Conservation (phyloP, 2,113 vertebrate species). For the Brienomyrus brachyistius region DNA sequence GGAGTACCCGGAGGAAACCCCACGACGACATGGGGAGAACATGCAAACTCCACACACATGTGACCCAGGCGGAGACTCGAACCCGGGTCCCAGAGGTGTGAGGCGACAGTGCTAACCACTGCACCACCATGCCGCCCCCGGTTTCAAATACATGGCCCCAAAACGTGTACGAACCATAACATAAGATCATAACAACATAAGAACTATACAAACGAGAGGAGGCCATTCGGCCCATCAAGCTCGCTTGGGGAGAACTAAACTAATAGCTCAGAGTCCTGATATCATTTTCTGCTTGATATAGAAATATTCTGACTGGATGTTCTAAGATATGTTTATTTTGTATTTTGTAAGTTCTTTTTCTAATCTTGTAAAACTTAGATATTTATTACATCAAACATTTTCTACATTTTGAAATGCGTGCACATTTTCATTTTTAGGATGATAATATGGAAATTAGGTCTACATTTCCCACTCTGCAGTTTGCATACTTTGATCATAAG, state of each 20-base stretch:
- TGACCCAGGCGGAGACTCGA: no score
- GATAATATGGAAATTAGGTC: not conserved
- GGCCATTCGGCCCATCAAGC: no score
- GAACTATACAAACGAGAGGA: no score
- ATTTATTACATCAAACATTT: not conserved
- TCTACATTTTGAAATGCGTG: not conserved
- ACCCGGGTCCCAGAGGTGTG: no score
- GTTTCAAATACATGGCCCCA: slow-evolving; percentile 4
- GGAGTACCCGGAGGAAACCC: no score
- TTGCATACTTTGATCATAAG: not conserved
- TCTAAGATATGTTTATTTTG: not conserved
- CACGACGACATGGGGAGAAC: no score
- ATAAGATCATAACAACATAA: no score
- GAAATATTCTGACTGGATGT: not conserved
- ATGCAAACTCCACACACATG: no score
- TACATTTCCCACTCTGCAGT: not conserved
- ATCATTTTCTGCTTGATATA: not conserved
- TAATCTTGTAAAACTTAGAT: not conserved
- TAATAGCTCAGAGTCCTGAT: no score
- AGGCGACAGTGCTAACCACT: no score
- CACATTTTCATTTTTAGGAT: not conserved
- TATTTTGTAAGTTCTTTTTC: not conserved
- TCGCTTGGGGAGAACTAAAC: no score
- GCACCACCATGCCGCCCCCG: no score
- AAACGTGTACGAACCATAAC: not conserved